Base-by-base conservation (phyloP, 2,888 invertebrate species). In the Apocheima hispidaria region DNA sequence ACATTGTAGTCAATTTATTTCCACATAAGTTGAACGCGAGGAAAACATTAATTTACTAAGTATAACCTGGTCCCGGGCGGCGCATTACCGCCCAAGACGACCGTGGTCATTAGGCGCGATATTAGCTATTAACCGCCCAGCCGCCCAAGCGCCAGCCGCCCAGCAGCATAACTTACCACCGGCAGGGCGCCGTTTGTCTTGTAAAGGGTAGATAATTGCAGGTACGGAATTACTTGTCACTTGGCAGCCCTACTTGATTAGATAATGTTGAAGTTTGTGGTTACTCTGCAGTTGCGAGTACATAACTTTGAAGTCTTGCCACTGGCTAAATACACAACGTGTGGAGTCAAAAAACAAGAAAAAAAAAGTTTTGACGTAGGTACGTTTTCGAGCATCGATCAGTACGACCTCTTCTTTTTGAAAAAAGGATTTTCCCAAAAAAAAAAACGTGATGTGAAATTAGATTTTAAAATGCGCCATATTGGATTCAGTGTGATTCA, bases 81-180 rank as follows among this genome's bases (percentile, higher is more conserved):
- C 83, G 82, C 89, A 89, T 90, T 90, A 89, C 85, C 60, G 83
- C 76, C 78, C 83, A 85, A 90, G 88, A 90, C 87, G 88, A 84
- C 84, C 83, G 83, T 86, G 90, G 92, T 92, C 93, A 93, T 93
- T 93, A 93, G 89, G 83, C 88, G 83, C 88, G 87, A 89, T 93
- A 93, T 92, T 92, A 93, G 90, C 93, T 92, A 92, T 92, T 92
- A 92, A 84, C 90, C 85, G 86, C 75, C 83, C 63, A 36, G 20
- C 49, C 33, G n/a, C 46, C 51, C 44, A 46, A 35, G 21, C 16
- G 38, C 41, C 51, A 9, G 35, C 52, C 46, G 82, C 86, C 87
- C 83, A 79, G 77, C 78, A 75, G 77, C 82, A 84, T 90, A 89
- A 88, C 84, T 88, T 87, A 87, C 43, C 21, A 33, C 49, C 23